These are phyloP conservation scores for Eunapius fragilis DNA, from an alignment of 37 sponge, comb jelly and placozoan genomes.

Conservation along the genomic window DNA sequence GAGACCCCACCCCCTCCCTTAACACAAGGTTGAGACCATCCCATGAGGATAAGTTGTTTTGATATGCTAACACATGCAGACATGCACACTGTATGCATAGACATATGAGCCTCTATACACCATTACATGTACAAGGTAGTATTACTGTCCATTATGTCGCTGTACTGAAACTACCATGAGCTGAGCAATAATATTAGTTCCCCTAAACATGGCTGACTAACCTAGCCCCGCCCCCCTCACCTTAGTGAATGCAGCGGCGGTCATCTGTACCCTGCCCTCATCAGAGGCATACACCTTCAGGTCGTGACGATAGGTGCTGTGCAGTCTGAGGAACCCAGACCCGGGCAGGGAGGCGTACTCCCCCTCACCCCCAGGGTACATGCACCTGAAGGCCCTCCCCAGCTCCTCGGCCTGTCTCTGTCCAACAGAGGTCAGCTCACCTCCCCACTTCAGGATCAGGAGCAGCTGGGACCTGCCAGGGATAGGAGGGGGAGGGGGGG, in stretches of 20 bases:
- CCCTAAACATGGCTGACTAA: not conserved
- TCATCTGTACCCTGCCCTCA: conserved; percentile 95
- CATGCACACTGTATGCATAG: no score
- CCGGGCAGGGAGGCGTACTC: conserved; percentile 78
- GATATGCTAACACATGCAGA: no score
- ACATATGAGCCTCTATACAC: no score
- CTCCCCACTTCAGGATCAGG: conserved; percentile 96
- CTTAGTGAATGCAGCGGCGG: conserved; percentile 97
- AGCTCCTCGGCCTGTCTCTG: conserved; percentile 82
- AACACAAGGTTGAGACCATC: no score
- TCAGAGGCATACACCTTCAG: conserved; percentile 97
- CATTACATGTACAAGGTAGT: no score
- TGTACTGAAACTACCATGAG: no score
- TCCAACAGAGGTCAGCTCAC: conserved; percentile 88
- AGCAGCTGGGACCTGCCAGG: conserved; percentile 47
- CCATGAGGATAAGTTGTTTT: no score
- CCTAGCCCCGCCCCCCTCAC: conserved; percentile 47
- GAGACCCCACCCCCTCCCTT: no score
- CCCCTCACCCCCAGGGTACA: conserved; percentile 91
- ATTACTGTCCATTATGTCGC: no score
- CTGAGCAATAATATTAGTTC: no score
- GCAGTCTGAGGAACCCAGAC: conserved; percentile 91
- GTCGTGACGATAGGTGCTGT: conserved; percentile 97
- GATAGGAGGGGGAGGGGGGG: not conserved
- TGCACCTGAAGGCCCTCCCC: conserved; percentile 86